Evolutionary conservation across 2,888 invertebrate species (phyloP), one percentile per base, ranked within the genome.

Genomic region (Eurytoma adleriae): DNA sequence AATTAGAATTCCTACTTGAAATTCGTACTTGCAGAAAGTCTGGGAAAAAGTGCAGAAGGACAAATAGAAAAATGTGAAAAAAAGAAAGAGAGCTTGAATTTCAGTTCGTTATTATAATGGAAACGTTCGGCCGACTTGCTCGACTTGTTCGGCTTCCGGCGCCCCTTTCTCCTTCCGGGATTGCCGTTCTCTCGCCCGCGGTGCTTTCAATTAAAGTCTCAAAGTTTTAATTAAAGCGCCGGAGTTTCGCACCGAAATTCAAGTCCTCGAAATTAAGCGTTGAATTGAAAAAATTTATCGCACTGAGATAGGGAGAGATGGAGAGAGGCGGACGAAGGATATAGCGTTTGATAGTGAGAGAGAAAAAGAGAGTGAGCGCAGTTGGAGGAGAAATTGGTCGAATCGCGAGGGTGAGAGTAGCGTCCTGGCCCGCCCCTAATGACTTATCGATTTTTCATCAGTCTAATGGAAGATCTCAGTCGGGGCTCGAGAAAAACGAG

Each of bases 141-240:
- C 75, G 56, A 24, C 74, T 18, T 40, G 59, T 16, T 72, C 12
- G 13, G 10, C 13, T 62, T 73, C 64, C 62, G 62, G 40, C 40
- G 24, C 64, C 73, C 78, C 66, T 61, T 62, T 66, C 52, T 64
- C 70, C 72, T 70, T 76, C 59, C 59, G 69, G 77, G 61, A 75
- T 81, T 64, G 72, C 72, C 72, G 62, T 84, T 83, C 83, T 82
- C 82, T 83, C 83, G 83, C 82, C 81, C 81, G 74, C 83, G 83
- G 84, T 81, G 83, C 83, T 84, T 85, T 84, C 83, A 84, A 84
- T 84, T 83, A 85, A 85, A 85, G 83, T 84, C 84, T 75, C 79
- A 70, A 84, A 85, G 84, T 85, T 85, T 85, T 84, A 85, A 85
- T 85, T 85, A 85, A 85, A 85, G 84, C 52, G 24, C 52, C 56